phyloP scores from a whole-genome alignment of 2,797 vertebrate species.

The Knipowitschia caucasica region DNA sequence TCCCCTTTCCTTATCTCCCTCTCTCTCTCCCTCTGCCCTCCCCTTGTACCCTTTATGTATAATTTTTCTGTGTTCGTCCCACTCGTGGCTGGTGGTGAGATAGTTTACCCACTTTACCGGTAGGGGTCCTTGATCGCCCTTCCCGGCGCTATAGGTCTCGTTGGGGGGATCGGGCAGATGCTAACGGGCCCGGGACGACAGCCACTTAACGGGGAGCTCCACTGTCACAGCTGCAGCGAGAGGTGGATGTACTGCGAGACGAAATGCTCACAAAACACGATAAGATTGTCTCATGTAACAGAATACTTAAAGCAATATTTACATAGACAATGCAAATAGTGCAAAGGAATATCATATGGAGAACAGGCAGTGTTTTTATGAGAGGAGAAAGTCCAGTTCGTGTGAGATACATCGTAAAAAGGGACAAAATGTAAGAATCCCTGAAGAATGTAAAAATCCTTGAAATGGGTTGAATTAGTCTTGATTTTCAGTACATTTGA shows the following conservation, averaged over 20 bases:
- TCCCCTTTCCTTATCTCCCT: constrained; percentile 59
- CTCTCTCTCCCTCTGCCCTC: constrained; percentile 58
- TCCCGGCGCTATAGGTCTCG: constrained; percentile 60
- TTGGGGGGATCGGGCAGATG: constrained; percentile 54
- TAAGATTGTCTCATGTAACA: neutral
- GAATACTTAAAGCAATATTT: neutral
- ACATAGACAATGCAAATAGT: neutral
- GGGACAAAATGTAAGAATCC: too few species aligned
- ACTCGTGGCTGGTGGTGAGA: constrained; percentile 61
- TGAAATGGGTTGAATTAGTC: too few species aligned
- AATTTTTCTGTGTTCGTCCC: constrained; percentile 32
- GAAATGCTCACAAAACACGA: too few species aligned
- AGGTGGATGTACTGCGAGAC: constrained; percentile 14
- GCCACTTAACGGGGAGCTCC: constrained; percentile 72
- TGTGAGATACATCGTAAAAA: too few species aligned
- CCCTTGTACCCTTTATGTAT: constrained; percentile 20
- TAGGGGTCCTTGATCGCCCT: constrained; percentile 85
- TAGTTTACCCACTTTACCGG: constrained; percentile 83
- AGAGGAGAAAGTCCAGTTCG: too few species aligned
- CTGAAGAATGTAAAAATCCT: too few species aligned
- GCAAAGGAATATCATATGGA: too few species aligned
- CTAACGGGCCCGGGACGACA: constrained; percentile 49
- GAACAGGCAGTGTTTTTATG: too few species aligned
- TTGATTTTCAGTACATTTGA: too few species aligned
- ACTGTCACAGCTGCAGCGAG: constrained; percentile 72